These are phyloP conservation scores for Actinia equina DNA, from an alignment of 64 coral and sea anemone genomes.

Conservation along the genomic window DNA sequence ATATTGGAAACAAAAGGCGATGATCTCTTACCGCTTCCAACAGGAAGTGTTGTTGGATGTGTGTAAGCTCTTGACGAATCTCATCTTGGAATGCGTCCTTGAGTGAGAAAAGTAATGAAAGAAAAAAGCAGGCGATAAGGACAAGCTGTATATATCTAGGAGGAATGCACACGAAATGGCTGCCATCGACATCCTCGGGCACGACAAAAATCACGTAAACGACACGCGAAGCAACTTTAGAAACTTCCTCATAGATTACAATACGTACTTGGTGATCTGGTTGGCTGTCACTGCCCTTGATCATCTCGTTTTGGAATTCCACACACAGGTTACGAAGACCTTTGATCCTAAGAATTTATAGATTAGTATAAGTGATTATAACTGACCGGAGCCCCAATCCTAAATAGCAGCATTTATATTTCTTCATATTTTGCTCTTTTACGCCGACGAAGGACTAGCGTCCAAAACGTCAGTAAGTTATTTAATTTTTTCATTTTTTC, in stretches of 20 bases:
- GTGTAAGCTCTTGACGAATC: not conserved
- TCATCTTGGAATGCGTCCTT: constrained; percentile 15
- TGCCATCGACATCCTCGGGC: too few relatives aligned
- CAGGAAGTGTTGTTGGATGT: not conserved
- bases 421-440: too few relatives aligned
- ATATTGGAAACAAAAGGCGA: not conserved
- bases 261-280: constrained; percentile 1
- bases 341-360: not conserved
- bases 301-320: constrained; percentile 8
- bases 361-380: not conserved
- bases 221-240: too few relatives aligned
- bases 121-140: not conserved
- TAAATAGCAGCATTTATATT: too few relatives aligned
- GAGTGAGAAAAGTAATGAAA: not conserved
- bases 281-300: not conserved
- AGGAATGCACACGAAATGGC: too few relatives aligned
- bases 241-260: too few relatives aligned
- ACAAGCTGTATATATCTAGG: too few relatives aligned
- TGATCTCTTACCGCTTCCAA: constrained; percentile 2
- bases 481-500: too few relatives aligned
- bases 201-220: not conserved
- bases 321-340: not conserved
- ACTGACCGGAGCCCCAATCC: not conserved
- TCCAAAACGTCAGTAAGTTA: too few relatives aligned
- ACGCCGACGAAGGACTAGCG: too few relatives aligned